A percentile compares a stretch with the other conserved stretches of the same genome.
phyloP scores from a whole-genome alignment of 2,113 vertebrate species.

The Onychostoma macrolepis region DNA sequence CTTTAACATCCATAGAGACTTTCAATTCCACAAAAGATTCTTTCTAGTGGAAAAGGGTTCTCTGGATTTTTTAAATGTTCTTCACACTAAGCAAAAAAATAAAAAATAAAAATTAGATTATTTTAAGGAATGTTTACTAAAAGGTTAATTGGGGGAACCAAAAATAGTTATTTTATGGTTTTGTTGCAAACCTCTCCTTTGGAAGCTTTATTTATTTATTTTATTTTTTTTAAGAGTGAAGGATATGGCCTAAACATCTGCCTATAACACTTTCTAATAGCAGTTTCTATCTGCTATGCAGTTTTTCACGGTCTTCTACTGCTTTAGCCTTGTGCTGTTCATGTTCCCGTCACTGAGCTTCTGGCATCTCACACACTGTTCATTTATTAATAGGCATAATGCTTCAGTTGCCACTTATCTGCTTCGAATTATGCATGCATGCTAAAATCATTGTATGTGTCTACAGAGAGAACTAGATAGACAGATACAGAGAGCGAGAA shows the following conservation, averaged over 20 bases:
- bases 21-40: too few species aligned
- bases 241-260: not conserved
- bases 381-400: constrained; percentile 73
- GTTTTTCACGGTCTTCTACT: constrained; percentile 8
- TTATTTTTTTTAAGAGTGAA: not conserved
- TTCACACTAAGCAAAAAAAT: too few species aligned
- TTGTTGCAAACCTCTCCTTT: too few species aligned
- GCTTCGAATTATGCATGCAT: constrained; percentile 71
- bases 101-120: too few species aligned
- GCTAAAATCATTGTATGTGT: constrained; percentile 59
- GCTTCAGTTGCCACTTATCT: constrained; percentile 70
- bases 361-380: constrained; percentile 66
- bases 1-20: too few species aligned
- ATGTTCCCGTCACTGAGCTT: constrained; percentile 52
- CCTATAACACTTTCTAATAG: not conserved
- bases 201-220: too few species aligned
- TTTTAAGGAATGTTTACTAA: too few species aligned
- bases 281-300: not conserved
- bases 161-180: too few species aligned
- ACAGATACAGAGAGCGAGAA: constrained; percentile 32
- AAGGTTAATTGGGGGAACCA: too few species aligned
- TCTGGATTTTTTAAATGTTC: too few species aligned
- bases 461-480: constrained; percentile 46
- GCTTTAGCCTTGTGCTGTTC: constrained; percentile 28
- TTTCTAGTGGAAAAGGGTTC: too few species aligned